These are phyloP conservation scores for Potamilus streckersoni DNA, from an alignment of 1,140 invertebrate species.

Conservation along the genomic window DNA sequence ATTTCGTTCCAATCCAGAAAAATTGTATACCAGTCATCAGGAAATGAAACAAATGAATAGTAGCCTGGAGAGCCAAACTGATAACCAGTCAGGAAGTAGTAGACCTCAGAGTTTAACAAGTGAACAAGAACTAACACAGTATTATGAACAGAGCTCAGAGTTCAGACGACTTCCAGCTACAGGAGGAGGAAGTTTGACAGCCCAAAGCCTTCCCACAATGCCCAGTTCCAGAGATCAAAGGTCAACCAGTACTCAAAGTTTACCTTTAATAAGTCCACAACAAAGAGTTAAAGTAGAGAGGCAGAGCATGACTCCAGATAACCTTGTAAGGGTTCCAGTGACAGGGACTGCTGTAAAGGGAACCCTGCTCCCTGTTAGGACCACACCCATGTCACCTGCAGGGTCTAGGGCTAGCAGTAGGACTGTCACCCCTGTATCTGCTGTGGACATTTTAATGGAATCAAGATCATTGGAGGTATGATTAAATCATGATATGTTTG, in stretches of 20 bases:
- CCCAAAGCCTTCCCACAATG: neutral
- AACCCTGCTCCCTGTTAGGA: conserved; percentile 6
- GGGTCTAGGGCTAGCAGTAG: conserved; percentile 29
- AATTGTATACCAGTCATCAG: conserved; percentile 34
- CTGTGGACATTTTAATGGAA: neutral
- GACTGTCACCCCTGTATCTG: conserved; percentile 23
- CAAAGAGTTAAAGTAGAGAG: conserved; percentile 33
- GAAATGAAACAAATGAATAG: conserved; percentile 16
- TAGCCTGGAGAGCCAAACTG: neutral
- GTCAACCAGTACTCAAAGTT: conserved; percentile 39
- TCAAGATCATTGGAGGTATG: too few species aligned
- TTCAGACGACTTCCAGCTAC: neutral
- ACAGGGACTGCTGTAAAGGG: conserved; percentile 9
- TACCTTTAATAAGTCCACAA: conserved; percentile 40
- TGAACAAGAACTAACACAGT: conserved; percentile 57
- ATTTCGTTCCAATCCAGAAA: conserved; percentile 38
- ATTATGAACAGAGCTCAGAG: conserved; percentile 25
- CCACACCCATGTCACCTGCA: conserved; percentile 15
- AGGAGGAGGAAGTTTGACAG: conserved; percentile 6
- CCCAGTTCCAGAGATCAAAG: conserved; percentile 8
- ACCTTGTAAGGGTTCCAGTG: conserved; percentile 39
- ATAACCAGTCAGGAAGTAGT: conserved; percentile 8
- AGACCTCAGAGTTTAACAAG: conserved; percentile 48
- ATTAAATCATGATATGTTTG: too few species aligned
- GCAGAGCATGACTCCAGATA: conserved; percentile 46